A percentile compares a stretch with the other conserved stretches of the same genome.
These are phyloP conservation scores for Riptortus pedestris DNA, from an alignment of 1,140 invertebrate genomes.

Conservation along the genomic window DNA sequence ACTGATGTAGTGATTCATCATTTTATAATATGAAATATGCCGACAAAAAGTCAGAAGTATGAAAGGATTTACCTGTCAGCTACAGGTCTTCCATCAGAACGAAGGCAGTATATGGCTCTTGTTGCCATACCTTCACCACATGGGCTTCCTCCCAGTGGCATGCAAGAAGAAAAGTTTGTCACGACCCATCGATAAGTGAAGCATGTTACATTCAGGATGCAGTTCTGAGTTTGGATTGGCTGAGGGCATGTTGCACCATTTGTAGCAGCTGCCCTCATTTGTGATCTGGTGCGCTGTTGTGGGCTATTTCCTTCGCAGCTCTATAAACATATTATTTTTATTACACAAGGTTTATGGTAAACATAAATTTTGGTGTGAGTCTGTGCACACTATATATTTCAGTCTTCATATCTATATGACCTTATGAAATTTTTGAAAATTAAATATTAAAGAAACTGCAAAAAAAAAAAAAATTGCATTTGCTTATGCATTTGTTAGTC, in stretches of 20 bases:
- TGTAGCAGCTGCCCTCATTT: slow-evolving; percentile 43
- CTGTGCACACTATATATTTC: too few relatives aligned
- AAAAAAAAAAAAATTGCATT: too few relatives aligned
- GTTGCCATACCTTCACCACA: slow-evolving; percentile 51
- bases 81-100: slow-evolving; percentile 47
- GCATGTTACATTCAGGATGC: slow-evolving; percentile 42
- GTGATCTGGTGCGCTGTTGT: slow-evolving; percentile 45
- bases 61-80: slow-evolving; percentile 37
- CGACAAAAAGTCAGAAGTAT: neutral
- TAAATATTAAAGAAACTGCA: too few relatives aligned
- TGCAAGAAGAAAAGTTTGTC: slow-evolving; percentile 48
- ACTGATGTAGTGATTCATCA: too few relatives aligned
- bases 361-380: too few relatives aligned
- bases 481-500: too few relatives aligned
- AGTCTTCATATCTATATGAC: too few relatives aligned
- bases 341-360: neutral
- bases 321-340: slow-evolving; percentile 28
- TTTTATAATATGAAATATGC: too few relatives aligned
- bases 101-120: slow-evolving; percentile 44
- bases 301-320: slow-evolving; percentile 36
- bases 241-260: slow-evolving; percentile 42
- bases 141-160: slow-evolving; percentile 47
- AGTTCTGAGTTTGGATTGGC: slow-evolving; percentile 46
- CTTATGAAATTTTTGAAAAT: too few relatives aligned
- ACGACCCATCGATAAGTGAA: slow-evolving; percentile 47